Evolutionary conservation across 1,140 invertebrate genomes (phyloP), one percentile per base, ranked within the genome.

Genomic region (Aphidius gifuensis): DNA sequence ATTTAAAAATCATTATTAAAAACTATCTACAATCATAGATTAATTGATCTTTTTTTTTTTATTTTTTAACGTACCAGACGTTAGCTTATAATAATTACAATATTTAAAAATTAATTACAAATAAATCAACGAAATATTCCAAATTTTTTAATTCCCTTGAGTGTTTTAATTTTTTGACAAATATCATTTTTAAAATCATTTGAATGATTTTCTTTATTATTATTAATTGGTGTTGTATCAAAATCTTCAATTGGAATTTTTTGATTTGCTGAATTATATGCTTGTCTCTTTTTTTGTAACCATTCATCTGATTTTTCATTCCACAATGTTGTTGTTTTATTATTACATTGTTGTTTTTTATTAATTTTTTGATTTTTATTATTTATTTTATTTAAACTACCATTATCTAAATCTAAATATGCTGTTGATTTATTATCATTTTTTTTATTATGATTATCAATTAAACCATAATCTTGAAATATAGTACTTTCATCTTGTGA

Each of bases 381-480:
- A 53, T 38, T 23, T 67, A 64, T 9, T 21, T 9, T 51, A 39
- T 38, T 60, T 64, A 70, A 58, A 42, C 61, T 58, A 6, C 55
- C 39, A 44, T 62, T 66, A 65, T 74, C 73, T 6, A 74, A 51
- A 71, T 71, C 68, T 11, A 72, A 58, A 55, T 70, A 68, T 5
- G 69, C 73, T 16, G 63, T 66, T 51, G 64, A 71, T 21, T 67
- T 71, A 38, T 74, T 68, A 21, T 68, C 69, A 8, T 49, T 23
- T 39, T 67, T 47, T 5, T 23, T 47, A 42, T 48, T 5, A 8
- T 42, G 57, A 11, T 66, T 56, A 68, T 79, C 77, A 39, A 80
- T 76, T 4, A 74, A 66, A 11, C 79, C 79, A 64, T 80, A 80
- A 67, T 80, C 65, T 57, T 73, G 74, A 56, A 76, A 80, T 45